Base-by-base conservation (phyloP, 2,888 invertebrate genomes). In the Panzeria rudis region DNA sequence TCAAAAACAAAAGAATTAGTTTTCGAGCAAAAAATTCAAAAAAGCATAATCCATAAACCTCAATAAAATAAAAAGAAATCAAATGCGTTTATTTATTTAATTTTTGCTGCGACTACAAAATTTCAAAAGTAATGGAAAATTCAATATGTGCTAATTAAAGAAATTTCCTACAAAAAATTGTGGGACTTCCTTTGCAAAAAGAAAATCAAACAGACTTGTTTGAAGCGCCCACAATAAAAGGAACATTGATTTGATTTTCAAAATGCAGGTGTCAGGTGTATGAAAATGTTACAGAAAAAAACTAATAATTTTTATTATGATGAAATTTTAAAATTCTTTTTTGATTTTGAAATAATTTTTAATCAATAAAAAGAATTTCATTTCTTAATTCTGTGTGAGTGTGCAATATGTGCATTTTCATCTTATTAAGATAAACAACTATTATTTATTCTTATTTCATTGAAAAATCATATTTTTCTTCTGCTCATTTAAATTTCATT, bases 211-310 rank as follows among this genome's bases (percentile, higher is more conserved):
- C 69, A 52, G 23, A 69, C 23, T 41, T 20, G 23, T 29, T 66
- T 38, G 11, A 50, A 32, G 29, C n/a, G n/a, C n/a, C 20, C 38
- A 62, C 44, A 41, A 62, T 15, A 32, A 64, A 64, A 29, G 41
- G n/a, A 25, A 47, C n/a, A n/a, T 56, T 23, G 0, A n/a, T 66
- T 66, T 32, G 15, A 56, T 62, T 32, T 52, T 54, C 3, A 5
- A 64, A 29, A 47, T n/a, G 35, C 76, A 62, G 79, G 79, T 79
- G 75, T 71, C 83, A 83, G 83, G 73, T 84, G 79, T 68, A 56
- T 62, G 29, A 8, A 56, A 75, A 61, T 72, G 15, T 62, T 41
- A 17, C 23, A 3, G 3, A 72, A 64, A 47, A 50, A 44, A 9
- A 52, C 11, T 1, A 13, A 38, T 2, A 38, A 44, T 23, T 20